Evolutionary conservation across 2,888 invertebrate genomes (phyloP).

Genomic region (Disparrhopalites patrizii): DNA sequence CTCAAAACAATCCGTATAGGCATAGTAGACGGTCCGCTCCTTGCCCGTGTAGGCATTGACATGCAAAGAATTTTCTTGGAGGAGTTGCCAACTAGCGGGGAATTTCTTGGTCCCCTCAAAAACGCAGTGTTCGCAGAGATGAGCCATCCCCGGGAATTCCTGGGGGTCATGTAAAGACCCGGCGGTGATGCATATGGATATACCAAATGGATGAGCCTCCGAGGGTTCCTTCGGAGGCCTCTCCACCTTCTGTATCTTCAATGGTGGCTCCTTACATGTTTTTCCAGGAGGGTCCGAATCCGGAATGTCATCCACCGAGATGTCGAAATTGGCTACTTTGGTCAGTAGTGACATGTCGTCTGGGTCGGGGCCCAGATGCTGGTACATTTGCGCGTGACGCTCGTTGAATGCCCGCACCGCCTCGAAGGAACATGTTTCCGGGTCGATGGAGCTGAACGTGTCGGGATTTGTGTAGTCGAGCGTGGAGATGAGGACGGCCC

Average conservation of each 20-base stretch:
- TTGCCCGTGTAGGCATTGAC: slow-evolving; percentile 30
- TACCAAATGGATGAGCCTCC: not conserved
- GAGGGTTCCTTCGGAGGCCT: not conserved
- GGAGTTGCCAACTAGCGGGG: slow-evolving; percentile 27
- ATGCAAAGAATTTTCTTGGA: slow-evolving; percentile 28
- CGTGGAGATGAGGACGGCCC: slow-evolving; percentile 29
- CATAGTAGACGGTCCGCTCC: slow-evolving; percentile 31
- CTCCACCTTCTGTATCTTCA: not conserved
- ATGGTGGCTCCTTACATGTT: not conserved
- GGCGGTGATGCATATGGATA: slow-evolving; percentile 8
- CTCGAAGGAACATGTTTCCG: slow-evolving; percentile 25
- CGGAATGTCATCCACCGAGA: not conserved
- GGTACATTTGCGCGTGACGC: slow-evolving; percentile 23
- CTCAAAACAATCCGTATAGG: slow-evolving; percentile 16
- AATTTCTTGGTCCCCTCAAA: slow-evolving; percentile 35
- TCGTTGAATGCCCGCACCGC: slow-evolving; percentile 35
- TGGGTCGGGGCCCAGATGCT: slow-evolving; percentile 5
- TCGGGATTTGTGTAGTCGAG: not conserved
- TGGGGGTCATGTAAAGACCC: slow-evolving; percentile 29
- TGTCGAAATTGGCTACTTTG: not conserved
- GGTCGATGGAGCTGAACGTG: not conserved
- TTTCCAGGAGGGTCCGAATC: slow-evolving; percentile 1
- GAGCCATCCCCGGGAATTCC: slow-evolving; percentile 29
- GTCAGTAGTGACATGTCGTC: slow-evolving; percentile 9
- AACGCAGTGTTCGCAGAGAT: slow-evolving; percentile 37